Evolutionary conservation across 2,113 vertebrate species (phyloP), one percentile per base, ranked within the genome.

Genomic region (Macaca nemestrina): DNA sequence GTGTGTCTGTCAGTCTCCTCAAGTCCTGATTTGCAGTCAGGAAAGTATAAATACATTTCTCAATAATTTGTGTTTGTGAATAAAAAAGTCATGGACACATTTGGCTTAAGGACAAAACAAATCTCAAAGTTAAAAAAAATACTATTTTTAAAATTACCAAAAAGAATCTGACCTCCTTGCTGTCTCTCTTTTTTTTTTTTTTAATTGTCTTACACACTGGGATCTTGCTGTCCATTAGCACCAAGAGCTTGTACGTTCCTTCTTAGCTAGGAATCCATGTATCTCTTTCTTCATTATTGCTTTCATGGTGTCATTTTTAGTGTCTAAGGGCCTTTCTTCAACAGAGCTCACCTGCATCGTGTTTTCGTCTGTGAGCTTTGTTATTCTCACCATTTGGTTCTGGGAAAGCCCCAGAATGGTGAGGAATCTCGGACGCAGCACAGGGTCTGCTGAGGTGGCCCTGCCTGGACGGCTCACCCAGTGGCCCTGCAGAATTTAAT

Each of bases 131-230:
- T 9, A 8, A 73, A 52, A 67, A 87, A 50, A 40, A n/a, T 1
- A 3, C 0, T 5, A 17, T 18, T 43, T 38, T 22, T 32, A 3
- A 59, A 43, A 4, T 35, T 55, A 35, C 14, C 45, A 6, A 13
- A 32, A 14, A 52, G 6, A 32, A 6, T 14, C 72, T 4, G 7
- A 8, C 6, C 20, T 40, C 10, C 16, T 35, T 8, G 27, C 40
- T 9, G 0, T 25, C 84, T 16, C 30, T 48, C 2, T 20, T 3
- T 18, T 50, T 50, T 50, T 8, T 1, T 50, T 50, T 50, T 8
- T 1, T 8, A 1, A 27, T 3, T 4, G 2, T 1, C 48, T 67
- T 2, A 0, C 0, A 2, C 18, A 0, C 25, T 0, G 32, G 55
- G 1, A 7, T 13, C 11, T 2, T 3, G 17, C 2, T 4, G 0